Evolutionary conservation across 2,888 invertebrate genomes (phyloP), one percentile per base, ranked within the genome.

Genomic region (Eupithecia centaureata): DNA sequence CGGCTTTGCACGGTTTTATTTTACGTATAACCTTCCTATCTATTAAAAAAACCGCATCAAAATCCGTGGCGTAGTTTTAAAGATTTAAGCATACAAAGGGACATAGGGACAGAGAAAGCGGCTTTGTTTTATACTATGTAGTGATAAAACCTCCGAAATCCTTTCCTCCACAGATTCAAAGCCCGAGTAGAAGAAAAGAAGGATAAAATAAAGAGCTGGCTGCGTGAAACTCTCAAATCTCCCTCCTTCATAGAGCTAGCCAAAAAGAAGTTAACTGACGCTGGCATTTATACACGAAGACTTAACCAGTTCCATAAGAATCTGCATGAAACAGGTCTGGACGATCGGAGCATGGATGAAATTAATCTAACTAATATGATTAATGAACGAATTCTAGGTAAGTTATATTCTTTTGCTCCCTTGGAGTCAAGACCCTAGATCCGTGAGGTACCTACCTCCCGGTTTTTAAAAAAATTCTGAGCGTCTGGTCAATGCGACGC

Each of bases 141-240:
- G n/a, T n/a, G n/a, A n/a, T n/a, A n/a, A n/a, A 12, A 22, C 47
- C 10, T 27, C 8, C 52, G 13, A 35, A 25, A 32, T 33, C 22
- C 18, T 32, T 52, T 27, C 35, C 38, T 15, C 47, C 47, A 8
- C 77, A 92, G 92, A 73, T 91, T 92, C 76, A 91, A 92, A 79
- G 84, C 88, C 0, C 78, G 87, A 25, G 90, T 92, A 0, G 91
- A 91, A 81, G 86, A 90, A 59, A 92, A 92, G 68, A 91, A 91
- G 68, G 90, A 87, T 73, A 90, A 87, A 83, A 91, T 92, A 22
- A 92, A 91, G 66, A 81, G 76, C 4, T 92, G 92, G 92, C 82
- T 92, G 0, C 82, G 91, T 0, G 89, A 91, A 1, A 91, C 90
- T 0, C 71, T 92, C 0, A 86, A 86, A 67, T 92, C 92, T 0